Evolutionary conservation across 2,113 vertebrate species (phyloP), one percentile per base, ranked within the genome.

Genomic region (Rhynchomys soricoides): DNA sequence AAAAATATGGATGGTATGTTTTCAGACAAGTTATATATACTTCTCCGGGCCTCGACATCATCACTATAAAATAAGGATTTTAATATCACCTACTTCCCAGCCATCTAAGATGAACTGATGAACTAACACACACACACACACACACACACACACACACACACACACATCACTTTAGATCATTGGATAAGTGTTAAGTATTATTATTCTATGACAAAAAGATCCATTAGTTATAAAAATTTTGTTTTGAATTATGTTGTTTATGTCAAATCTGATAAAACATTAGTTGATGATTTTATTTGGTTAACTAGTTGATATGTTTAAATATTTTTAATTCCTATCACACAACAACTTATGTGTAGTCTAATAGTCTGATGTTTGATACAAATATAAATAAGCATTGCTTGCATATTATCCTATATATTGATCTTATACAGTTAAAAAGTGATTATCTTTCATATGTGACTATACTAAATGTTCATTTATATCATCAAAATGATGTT

Each of bases 361-460:
- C 22, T 73, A 88, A n/a, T n/a, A n/a, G 55, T 16, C 1, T 19
- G 26, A 1, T 7, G 5, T 10, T 91, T 4, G 3, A 94, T 45
- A 2, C 26, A 86, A 93, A 87, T 24, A 85, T 85, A 96, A 64
- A 12, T 40, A 31, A 62, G 57, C 15, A 78, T 82, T 77, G 1
- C 64, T 91, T 81, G n/a, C 9, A 91, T 34, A 5, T 2, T 81
- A 2, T 5, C 8, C 43, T 3, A 40, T 48, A 3, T 89, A 37
- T 55, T 37, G 85, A 91, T 10, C 8, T 3, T 96, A 22, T 1
- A 96, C 13, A 9, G 45, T n/a, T 11, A 77, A 78, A 7, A 89
- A 50, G 81, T 86, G 89, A 26, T 91, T 22, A 43, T 52, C 64
- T 86, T 90, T 96, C 13, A 95, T 89, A 68, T 66, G 13, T 71